A percentile compares a stretch with the other conserved stretches of the same genome.
Evolutionary conservation across 1,140 invertebrate species (phyloP).

Genomic region (Lithobius niger): DNA sequence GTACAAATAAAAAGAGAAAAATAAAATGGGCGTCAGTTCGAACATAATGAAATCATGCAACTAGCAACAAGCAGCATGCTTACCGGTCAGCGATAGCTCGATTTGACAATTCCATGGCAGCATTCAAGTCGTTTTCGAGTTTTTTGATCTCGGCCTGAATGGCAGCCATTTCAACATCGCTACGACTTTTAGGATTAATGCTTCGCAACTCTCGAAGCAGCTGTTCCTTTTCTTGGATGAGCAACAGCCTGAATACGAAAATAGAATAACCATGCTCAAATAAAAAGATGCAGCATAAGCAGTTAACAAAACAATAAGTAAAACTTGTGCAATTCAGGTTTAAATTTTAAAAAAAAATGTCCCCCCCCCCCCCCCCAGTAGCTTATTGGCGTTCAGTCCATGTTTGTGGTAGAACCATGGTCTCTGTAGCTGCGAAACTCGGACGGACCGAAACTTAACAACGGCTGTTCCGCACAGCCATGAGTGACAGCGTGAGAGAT

Average conservation of each 20-base stretch:
- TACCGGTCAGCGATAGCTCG: conserved; percentile 74
- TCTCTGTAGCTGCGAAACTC: too few species aligned
- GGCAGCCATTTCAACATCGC: conserved; percentile 65
- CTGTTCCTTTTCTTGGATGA: conserved; percentile 92
- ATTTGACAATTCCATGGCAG: conserved; percentile 81
- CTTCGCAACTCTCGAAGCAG: conserved; percentile 72
- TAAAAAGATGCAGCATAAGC: too few species aligned
- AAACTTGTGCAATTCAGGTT: too few species aligned
- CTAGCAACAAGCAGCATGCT: too few species aligned
- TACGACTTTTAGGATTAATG: conserved; percentile 69
- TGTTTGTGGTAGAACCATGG: too few species aligned
- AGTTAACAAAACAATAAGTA: too few species aligned
- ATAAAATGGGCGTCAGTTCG: background rate
- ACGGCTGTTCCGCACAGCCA: too few species aligned
- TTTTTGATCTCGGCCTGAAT: conserved; percentile 70
- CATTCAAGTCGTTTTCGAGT: conserved; percentile 80
- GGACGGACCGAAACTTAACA: too few species aligned
- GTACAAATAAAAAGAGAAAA: background rate
- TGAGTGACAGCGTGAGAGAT: too few species aligned
- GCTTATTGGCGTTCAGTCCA: too few species aligned
- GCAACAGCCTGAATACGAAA: conserved; percentile 55
- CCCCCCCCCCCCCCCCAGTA: too few species aligned
- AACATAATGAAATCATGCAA: conserved; percentile 1
- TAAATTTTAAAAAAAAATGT: too few species aligned
- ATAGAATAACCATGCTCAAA: conserved; percentile 13